Conservation (phyloP, 2,113 vertebrate species). For the Sardina pilchardus region DNA sequence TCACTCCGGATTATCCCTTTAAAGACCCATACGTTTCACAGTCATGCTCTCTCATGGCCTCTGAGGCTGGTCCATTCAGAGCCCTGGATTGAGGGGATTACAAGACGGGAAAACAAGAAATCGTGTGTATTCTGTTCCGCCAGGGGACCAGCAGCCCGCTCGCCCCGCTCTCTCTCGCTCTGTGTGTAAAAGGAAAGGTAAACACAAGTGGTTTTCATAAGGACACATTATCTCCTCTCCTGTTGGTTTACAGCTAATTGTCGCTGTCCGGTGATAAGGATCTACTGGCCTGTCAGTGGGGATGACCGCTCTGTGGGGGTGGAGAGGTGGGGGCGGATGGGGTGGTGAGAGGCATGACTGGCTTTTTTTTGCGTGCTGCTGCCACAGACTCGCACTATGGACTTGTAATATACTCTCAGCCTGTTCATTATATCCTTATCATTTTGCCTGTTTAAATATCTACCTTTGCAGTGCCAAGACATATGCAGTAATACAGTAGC, state of each 20-base stretch:
- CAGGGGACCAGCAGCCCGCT: not conserved
- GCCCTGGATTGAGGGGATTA: not conserved
- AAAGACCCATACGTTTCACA: not conserved
- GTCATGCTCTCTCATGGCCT: not conserved
- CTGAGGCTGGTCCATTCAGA: not conserved
- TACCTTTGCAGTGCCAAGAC: not conserved
- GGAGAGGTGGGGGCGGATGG: constrained; percentile 8
- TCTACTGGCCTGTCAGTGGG: constrained; percentile 54
- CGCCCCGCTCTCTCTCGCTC: constrained; percentile 44
- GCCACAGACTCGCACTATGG: not conserved
- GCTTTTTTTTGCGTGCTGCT: constrained; percentile 25
- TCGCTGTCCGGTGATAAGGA: constrained; percentile 66
- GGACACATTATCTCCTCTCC: constrained; percentile 60
- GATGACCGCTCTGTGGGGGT: constrained; percentile 44
- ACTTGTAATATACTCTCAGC: not conserved
- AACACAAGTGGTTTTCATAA: constrained; percentile 66
- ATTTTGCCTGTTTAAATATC: not conserved
- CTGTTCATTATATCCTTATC: not conserved
- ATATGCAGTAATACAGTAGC: not conserved
- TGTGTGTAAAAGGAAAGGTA: constrained; percentile 67
- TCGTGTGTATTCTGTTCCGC: not conserved
- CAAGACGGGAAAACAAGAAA: not conserved
- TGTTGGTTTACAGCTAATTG: constrained; percentile 66
- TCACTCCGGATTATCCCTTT: no score
- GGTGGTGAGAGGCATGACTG: constrained; percentile 19